Evolutionary conservation across 2,888 invertebrate genomes (phyloP), one percentile per base, ranked within the genome.

Genomic region (Polia nebulosa): DNA sequence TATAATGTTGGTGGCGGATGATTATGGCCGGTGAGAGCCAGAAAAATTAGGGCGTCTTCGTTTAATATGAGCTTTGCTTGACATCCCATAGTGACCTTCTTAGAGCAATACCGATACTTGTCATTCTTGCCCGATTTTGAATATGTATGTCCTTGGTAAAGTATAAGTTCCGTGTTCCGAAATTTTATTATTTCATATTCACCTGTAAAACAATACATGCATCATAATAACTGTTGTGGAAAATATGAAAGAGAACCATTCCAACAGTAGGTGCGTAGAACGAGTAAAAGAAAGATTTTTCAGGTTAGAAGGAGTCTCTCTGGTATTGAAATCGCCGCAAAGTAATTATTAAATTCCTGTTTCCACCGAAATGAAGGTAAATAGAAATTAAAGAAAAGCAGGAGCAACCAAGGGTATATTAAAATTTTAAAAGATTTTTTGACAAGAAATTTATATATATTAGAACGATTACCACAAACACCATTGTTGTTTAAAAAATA

Each of bases 101-200:
- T 69, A 7, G 69, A 69, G 41, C 69, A 69, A 52, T 15, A 73
- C 13, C 73, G 63, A 15, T 29, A 2, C 25, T 36, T 44, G 5
- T 1, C 1, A 20, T 52, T 63, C 3, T 17, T 1, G 20, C 51
- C 73, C 8, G 51, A 69, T 52, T 63, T 69, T 1, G 69, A 69
- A 25, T 69, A 69, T 11, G 73, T 69, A 4, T 69, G 73, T 0
- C 25, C 17, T 36, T 44, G 25, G 17, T 73, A 69, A 36, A 69
- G 64, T 36, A 73, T 36, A 22, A 73, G 5, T 13, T 44, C 17
- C 13, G 3, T 62, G 29, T 36, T 32, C 11, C 73, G 63, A n/a
- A 8, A 36, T 73, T 25, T 63, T 22, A 73, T 62, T 20, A 44
- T 73, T 63, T 62, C 44, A 20, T 69, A 73, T 3, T 22, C n/a